A percentile compares a stretch with the other conserved stretches of the same genome.
Conservation (phyloP, 2,888 invertebrate genomes). For the Caenorhabditis japonica region DNA sequence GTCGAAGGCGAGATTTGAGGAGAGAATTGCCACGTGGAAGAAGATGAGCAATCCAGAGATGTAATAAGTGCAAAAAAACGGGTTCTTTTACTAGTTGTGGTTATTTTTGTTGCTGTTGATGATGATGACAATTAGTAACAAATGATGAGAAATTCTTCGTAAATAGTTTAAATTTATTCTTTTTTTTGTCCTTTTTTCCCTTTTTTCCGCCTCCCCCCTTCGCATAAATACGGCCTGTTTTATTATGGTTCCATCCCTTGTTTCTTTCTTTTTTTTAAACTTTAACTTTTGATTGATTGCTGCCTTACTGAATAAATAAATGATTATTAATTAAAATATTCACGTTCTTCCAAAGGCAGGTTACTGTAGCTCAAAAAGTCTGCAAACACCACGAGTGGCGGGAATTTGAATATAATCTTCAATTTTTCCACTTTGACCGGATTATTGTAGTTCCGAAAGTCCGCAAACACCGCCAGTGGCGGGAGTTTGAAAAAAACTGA, state of each 20-base stretch:
- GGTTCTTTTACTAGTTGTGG: conserved; percentile 3
- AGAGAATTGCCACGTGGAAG: conserved; percentile 13
- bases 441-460: too few relatives aligned
- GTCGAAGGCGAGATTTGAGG: conserved; percentile 16
- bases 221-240: conserved; percentile 4
- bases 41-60: too few relatives aligned
- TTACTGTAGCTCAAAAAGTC: too few relatives aligned
- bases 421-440: neutral
- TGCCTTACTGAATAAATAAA: too few relatives aligned
- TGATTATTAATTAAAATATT: too few relatives aligned
- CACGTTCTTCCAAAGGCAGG: too few relatives aligned
- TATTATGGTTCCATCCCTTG: neutral
- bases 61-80: neutral
- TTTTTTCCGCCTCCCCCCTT: too few relatives aligned
- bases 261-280: neutral
- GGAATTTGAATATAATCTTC: neutral
- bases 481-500: too few relatives aligned
- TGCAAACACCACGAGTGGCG: too few relatives aligned
- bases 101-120: conserved; percentile 5
- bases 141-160: conserved; percentile 4
- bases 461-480: too few relatives aligned
- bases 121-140: neutral
- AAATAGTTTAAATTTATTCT: too few relatives aligned
- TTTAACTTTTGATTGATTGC: neutral
- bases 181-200: neutral